Evolutionary conservation across 37 sponge, comb jelly and placozoan genomes (phyloP).

Genomic region (Tethya wilhelma): DNA sequence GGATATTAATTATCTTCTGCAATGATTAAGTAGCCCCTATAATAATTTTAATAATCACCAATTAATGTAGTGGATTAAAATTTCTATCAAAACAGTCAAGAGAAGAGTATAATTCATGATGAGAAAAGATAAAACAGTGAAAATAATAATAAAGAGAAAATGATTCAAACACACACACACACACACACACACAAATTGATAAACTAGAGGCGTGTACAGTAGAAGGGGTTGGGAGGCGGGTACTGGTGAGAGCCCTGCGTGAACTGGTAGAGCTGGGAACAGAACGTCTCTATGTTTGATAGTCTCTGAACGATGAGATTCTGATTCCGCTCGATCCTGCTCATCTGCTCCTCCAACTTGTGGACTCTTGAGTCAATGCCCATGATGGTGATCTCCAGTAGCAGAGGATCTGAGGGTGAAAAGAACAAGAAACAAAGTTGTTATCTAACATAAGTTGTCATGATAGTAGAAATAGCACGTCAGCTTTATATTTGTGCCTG

Average conservation of each 20-base stretch:
- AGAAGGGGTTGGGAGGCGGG: background rate
- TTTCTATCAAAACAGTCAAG: too few species aligned
- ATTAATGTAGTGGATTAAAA: too few species aligned
- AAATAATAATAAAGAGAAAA: too few species aligned
- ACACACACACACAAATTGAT: too few species aligned
- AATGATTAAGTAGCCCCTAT: too few species aligned
- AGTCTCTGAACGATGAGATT: background rate
- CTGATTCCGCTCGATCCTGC: background rate
- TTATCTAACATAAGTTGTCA: too few species aligned
- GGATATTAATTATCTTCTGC: too few species aligned
- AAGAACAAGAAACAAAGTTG: background rate
- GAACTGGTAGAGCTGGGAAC: background rate
- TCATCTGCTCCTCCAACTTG: background rate
- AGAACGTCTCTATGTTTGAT: background rate
- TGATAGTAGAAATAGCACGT: background rate
- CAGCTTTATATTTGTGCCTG: background rate
- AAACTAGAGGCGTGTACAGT: background rate
- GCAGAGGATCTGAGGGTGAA: background rate
- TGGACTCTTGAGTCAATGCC: background rate
- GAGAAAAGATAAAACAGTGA: too few species aligned
- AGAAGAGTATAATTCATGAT: too few species aligned
- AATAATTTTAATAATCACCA: too few species aligned
- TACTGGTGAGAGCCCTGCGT: too few species aligned
- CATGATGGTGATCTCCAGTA: background rate
- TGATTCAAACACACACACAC: too few species aligned